Percentiles rank a stretch among this genome's conserved stretches.
Conservation (phyloP, 1,140 invertebrate species). For the Probaryconus sp. region DNA sequence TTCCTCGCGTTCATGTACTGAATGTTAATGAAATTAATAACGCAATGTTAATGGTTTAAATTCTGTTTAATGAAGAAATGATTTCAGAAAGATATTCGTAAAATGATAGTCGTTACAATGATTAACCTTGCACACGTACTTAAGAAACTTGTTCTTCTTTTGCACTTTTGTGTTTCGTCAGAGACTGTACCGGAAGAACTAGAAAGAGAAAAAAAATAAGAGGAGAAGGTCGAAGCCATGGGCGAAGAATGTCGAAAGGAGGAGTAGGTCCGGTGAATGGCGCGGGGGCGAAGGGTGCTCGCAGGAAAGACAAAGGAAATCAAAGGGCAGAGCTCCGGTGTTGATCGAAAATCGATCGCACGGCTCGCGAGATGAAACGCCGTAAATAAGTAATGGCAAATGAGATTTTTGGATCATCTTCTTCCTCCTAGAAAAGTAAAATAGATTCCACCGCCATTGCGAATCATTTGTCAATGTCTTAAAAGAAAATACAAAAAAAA, state of each 20-base stretch:
- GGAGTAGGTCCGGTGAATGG: conserved; percentile 44
- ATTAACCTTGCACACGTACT: too few species aligned
- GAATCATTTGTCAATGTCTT: too few species aligned
- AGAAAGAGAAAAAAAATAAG: conserved; percentile 41
- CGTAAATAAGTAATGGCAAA: conserved; percentile 42
- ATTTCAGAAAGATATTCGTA: too few species aligned
- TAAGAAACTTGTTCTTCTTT: too few species aligned
- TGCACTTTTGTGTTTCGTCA: conserved; percentile 41
- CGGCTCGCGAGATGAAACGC: conserved; percentile 13
- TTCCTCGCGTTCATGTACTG: too few species aligned
- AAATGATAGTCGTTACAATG: too few species aligned
- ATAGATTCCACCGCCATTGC: too few species aligned
- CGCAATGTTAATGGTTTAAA: too few species aligned
- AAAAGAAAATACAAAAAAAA: too few species aligned
- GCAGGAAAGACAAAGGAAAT: conserved; percentile 55
- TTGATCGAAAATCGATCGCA: conserved; percentile 39
- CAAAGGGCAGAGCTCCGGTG: conserved; percentile 34
- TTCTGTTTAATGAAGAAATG: too few species aligned
- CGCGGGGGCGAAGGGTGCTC: conserved; percentile 39
- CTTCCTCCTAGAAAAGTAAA: too few species aligned
- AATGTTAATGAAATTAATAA: too few species aligned
- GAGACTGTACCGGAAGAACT: conserved; percentile 55
- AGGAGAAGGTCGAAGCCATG: conserved; percentile 46
- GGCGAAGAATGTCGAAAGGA: conserved; percentile 55
- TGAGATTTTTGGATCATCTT: conserved; percentile 4